Evolutionary conservation across 2,797 vertebrate genomes (phyloP), one percentile per base, ranked within the genome.

Genomic region (Craterocephalus amniculus): DNA sequence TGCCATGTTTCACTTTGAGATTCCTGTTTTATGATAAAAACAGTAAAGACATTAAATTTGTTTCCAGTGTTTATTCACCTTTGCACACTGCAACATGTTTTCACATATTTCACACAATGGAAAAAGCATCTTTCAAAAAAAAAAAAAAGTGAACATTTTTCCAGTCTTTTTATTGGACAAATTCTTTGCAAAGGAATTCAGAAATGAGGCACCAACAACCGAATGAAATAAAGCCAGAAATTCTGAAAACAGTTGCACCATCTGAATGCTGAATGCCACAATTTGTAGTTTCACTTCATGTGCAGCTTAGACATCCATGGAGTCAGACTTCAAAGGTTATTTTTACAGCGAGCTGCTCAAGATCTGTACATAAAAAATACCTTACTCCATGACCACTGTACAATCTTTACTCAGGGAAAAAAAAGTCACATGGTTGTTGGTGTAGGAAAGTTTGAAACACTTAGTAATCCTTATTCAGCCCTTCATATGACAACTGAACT

Each of bases 31-130:
- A 1, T 76, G 60, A 87, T 83, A 88, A 27, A 13, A 76, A 78
- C 51, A 81, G 40, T 29, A 63, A 67, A 70, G 10, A 6, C 14
- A 22, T 49, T 20, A 57, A 8, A 81, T 68, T 82, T 1, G 79
- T 88, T 83, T 88, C 87, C 84, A 90, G 85, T 92, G 88, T 94
- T 95, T 95, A 94, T 91, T 94, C 80, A 91, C 86, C 79, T 85
- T 87, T 93, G 84, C 83, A 94, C 90, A 94, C 93, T 88, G 89
- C 93, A 94, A 91, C 91, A 91, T 74, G 91, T 90, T 63, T 65
- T 65, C 70, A 94, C 92, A 92, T 72, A 85, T 83, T 91, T 91
- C 85, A 79, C 80, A 92, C 78, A 84, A 83, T 48, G 34, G 63
- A 74, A 81, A 89, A 79, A 81, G 70, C 76, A 87, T 81, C 85